Conservation (phyloP, 2,888 invertebrate species). For the Neoscelio sp. region DNA sequence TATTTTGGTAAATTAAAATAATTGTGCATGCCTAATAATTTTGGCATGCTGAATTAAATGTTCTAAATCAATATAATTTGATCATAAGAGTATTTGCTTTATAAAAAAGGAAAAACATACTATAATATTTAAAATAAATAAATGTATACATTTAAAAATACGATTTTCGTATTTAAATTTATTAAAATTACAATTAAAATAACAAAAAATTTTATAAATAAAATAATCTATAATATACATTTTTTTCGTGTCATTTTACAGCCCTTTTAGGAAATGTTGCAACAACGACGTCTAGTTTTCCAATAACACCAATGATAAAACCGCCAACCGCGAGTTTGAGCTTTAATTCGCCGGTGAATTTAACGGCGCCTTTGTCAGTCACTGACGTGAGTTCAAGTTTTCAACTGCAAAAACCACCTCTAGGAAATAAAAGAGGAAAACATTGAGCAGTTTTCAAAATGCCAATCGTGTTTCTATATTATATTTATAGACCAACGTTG, state of each 20-base stretch:
- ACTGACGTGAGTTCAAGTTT: constrained; percentile 83
- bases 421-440: constrained; percentile 88
- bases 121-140: no score
- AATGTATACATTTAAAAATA: no score
- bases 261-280: constrained; percentile 78
- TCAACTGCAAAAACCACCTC: constrained; percentile 89
- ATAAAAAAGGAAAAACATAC: no score
- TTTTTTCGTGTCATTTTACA: no score
- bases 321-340: constrained; percentile 80
- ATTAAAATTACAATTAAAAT: no score
- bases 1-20: no score
- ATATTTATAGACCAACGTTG: constrained; percentile 20
- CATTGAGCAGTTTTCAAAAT: constrained; percentile 83
- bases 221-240: no score
- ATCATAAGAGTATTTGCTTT: no score
- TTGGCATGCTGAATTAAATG: no score
- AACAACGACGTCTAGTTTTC: constrained; percentile 75
- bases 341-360: constrained; percentile 80
- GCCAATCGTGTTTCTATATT: not conserved
- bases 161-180: no score
- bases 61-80: no score
- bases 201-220: constrained; percentile 2
- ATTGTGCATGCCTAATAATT: no score
- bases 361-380: constrained; percentile 78
- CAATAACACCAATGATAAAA: constrained; percentile 76